phyloP scores from a whole-genome alignment of 1,140 invertebrate species.

The Fopius arisanus region DNA sequence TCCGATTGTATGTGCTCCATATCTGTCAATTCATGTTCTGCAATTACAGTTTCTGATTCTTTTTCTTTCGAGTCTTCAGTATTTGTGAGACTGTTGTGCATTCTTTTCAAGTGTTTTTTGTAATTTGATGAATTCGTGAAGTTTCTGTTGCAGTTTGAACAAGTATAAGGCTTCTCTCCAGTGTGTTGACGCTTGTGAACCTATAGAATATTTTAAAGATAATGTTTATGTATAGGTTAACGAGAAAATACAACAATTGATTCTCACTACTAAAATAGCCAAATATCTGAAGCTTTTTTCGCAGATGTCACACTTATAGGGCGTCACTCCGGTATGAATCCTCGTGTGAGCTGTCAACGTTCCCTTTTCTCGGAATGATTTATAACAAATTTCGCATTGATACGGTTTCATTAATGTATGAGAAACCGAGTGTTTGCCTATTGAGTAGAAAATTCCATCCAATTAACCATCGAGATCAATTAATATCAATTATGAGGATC shows the following conservation, averaged over 20 bases:
- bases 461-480: not conserved
- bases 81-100: conserved; percentile 60
- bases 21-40: not conserved
- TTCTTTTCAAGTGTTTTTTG: conserved; percentile 72
- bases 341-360: conserved; percentile 63
- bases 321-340: conserved; percentile 83
- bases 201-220: conserved; percentile 29
- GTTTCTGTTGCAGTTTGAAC: conserved; percentile 67
- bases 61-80: not conserved
- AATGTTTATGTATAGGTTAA: not conserved
- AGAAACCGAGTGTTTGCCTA: conserved; percentile 64
- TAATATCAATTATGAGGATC: not conserved
- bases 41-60: conserved; percentile 13
- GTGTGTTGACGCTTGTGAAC: conserved; percentile 70
- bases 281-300: conserved; percentile 71
- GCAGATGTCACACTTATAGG: conserved; percentile 71
- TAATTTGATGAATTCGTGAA: conserved; percentile 75
- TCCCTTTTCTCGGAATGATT: conserved; percentile 68
- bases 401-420: conserved; percentile 70
- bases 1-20: not conserved
- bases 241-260: not conserved
- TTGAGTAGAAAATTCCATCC: conserved; percentile 32
- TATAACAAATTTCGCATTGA: conserved; percentile 72
- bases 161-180: conserved; percentile 69
- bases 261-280: conserved; percentile 63